Base-by-base conservation (phyloP, 2,888 invertebrate genomes). In the Drosophila incognita region DNA sequence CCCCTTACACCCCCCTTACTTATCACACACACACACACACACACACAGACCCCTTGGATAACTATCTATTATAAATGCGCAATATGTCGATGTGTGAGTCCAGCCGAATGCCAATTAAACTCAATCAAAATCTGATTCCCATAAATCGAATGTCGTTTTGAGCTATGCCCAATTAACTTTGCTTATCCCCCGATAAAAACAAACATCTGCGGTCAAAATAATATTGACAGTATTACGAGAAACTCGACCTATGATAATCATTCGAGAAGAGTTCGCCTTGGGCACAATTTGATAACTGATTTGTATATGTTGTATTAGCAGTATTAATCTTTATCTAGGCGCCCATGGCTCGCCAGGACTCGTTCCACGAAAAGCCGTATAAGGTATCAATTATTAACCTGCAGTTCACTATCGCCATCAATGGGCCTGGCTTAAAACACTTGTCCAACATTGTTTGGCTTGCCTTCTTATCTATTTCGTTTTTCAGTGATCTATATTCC, bases 11-110 rank as follows among this genome's bases (percentile, higher is more conserved):
- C 5, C n/a, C 10, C n/a, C 10, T 33, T 33, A 11, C 5, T 2
- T 11, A 11, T 5, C 2, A n/a, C 15, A 42, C 2, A n/a, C 15
- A 42, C 11, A 35, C 29, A 27, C 27, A 27, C n/a, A 33, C 42
- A 18, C 36, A 42, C 18, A 36, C 21, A 21, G 1, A 58, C 42
- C 42, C 36, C 59, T 56, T 59, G 60, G 76, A 64, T 60, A 74
- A 56, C 40, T 40, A 63, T 60, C 29, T 36, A 56, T 53, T 53
- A 49, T 62, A 15, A 38, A 66, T 73, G 42, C 54, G 24, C 42
- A 21, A 18, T 21, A 13, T 13, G 13, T 42, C 11, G 11, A 21
- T 42, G 21, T n/a, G n/a, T n/a, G 21, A 21, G 21, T 46, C 7
- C 46, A 46, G 21, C 13, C 21, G 13, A 21, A 46, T 21, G 46